Percentiles rank a stretch among this genome's conserved stretches.
Evolutionary conservation across 2,113 vertebrate species (phyloP).

Genomic region (Scalopus aquaticus): DNA sequence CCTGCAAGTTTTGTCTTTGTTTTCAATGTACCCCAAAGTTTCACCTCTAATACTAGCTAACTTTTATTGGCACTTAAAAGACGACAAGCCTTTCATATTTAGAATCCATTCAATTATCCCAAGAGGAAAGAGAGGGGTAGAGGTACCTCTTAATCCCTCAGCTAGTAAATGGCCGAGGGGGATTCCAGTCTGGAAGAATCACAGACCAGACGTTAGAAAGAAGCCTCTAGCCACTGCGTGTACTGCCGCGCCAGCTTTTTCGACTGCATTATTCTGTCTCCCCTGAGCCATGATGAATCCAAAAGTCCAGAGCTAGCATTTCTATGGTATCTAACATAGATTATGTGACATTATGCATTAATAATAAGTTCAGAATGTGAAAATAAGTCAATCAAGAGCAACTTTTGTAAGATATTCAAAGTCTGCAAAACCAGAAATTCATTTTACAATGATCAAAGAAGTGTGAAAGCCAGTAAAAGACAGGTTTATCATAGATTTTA

Average conservation of each 20-base stretch:
- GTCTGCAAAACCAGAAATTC: slow-evolving; percentile 47
- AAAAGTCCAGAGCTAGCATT: not conserved
- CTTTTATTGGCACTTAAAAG: not conserved
- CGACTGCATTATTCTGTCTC: not conserved
- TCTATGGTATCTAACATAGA: not conserved
- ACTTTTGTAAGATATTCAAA: not conserved
- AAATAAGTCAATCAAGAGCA: not conserved
- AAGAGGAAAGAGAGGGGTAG: not conserved
- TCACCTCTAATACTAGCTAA: not conserved
- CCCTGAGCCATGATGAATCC: not conserved
- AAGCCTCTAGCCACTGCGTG: not conserved
- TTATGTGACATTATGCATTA: not conserved
- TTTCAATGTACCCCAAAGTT: not conserved
- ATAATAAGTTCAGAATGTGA: slow-evolving; percentile 14
- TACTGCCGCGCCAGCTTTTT: not conserved
- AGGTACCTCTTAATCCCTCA: not conserved
- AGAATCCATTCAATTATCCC: not conserved
- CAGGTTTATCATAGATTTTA: slow-evolving; percentile 47
- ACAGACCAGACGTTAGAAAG: not conserved
- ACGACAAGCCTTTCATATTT: not conserved
- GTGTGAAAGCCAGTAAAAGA: not conserved
- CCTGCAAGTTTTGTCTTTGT: not conserved
- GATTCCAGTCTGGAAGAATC: not conserved
- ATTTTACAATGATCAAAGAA: slow-evolving; percentile 44
- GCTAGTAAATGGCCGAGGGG: not conserved